Percentiles rank a stretch among this genome's conserved stretches.
Conservation (phyloP, 2,888 invertebrate genomes). For the Anoncus sp. region DNA sequence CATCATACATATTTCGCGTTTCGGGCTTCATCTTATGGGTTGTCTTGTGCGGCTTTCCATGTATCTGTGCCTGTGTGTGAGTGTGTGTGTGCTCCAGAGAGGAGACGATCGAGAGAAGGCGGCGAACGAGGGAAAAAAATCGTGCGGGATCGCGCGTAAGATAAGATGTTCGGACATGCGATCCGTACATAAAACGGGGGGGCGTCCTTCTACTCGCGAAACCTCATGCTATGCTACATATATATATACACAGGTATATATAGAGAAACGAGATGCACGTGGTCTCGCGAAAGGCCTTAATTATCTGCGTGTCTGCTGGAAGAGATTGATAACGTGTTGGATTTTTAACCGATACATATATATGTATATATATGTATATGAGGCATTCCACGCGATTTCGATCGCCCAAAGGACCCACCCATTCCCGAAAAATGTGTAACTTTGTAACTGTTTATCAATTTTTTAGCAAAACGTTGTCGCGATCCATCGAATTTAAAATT, state of each 20-base stretch:
- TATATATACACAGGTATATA: constrained; percentile 29
- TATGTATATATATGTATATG: no score
- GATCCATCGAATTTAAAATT: no score
- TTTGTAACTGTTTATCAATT: no score
- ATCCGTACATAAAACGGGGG: constrained; percentile 75
- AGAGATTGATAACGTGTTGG: constrained; percentile 71
- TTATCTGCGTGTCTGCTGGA: constrained; percentile 72
- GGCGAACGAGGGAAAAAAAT: constrained; percentile 69
- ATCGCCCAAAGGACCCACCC: no score
- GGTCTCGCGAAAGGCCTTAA: constrained; percentile 69
- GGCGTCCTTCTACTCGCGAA: constrained; percentile 60
- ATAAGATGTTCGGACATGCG: constrained; percentile 78
- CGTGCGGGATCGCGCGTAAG: constrained; percentile 74
- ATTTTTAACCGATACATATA: constrained; percentile 38
- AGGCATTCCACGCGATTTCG: no score
- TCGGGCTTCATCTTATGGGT: constrained; percentile 44
- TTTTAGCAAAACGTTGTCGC: no score
- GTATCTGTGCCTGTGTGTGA: neutral
- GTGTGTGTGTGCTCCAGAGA: constrained; percentile 41
- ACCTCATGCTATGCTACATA: constrained; percentile 57
- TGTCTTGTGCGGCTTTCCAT: constrained; percentile 31
- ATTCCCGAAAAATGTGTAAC: no score
- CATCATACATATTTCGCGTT: constrained; percentile 20
- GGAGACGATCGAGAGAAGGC: constrained; percentile 60
- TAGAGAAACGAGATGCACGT: constrained; percentile 33